Evolutionary conservation across 2,888 invertebrate species (phyloP).

Genomic region (Sinopyrophorus schimmeli): DNA sequence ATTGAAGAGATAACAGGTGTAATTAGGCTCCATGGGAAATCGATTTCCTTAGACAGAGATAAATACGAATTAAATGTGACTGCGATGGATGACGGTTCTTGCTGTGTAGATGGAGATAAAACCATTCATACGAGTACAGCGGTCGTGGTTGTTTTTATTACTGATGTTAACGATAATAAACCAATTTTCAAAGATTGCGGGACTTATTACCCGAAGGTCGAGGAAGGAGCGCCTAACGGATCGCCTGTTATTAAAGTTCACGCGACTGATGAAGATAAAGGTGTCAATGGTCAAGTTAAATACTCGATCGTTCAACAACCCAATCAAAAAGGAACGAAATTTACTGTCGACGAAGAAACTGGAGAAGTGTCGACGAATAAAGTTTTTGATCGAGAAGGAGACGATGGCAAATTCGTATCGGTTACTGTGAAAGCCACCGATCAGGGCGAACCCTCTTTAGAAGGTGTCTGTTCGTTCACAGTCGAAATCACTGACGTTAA

Average conservation of each 20-base stretch:
- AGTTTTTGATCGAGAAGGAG: constrained; percentile 95
- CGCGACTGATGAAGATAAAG: constrained; percentile 95
- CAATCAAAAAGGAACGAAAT: constrained; percentile 92
- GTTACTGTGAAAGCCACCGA: constrained; percentile 98
- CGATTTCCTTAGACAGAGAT: constrained; percentile 85
- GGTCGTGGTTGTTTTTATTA: constrained; percentile 94
- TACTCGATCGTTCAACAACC: constrained; percentile 97
- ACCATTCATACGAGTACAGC: constrained; percentile 93
- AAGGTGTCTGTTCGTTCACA: constrained; percentile 97
- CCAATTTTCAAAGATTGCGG: constrained; percentile 94
- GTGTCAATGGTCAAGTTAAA: constrained; percentile 92
- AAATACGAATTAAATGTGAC: constrained; percentile 97
- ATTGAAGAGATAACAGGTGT: constrained; percentile 96
- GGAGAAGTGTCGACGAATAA: constrained; percentile 95
- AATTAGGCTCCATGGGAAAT: constrained; percentile 84
- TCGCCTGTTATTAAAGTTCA: constrained; percentile 90
- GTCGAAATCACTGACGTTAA: constrained; percentile 98
- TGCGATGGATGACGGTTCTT: constrained; percentile 96
- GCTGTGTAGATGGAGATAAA: constrained; percentile 86
- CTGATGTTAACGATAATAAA: constrained; percentile 96
- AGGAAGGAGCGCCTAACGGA: constrained; percentile 92
- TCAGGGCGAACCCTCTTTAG: constrained; percentile 96
- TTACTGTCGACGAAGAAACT: constrained; percentile 93
- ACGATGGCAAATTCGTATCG: constrained; percentile 94
- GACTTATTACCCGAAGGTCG: constrained; percentile 90